Percentiles rank a stretch among this genome's conserved stretches.
These are phyloP conservation scores for Rhabdornis inornatus DNA, from an alignment of 2,113 vertebrate genomes.

Conservation along the genomic window DNA sequence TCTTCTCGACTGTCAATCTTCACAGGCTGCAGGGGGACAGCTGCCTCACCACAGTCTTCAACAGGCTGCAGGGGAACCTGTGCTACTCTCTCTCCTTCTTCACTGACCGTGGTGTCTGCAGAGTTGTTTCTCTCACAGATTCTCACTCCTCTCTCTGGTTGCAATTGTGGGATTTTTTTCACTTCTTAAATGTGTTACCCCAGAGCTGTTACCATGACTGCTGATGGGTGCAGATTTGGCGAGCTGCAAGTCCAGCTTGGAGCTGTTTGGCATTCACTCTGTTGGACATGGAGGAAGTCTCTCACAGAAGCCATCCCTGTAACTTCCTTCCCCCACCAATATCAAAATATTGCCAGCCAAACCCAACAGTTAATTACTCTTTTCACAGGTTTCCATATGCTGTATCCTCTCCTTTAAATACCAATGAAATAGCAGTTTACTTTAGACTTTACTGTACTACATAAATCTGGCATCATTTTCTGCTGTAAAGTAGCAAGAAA, in stretches of 20 bases:
- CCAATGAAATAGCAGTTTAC: not conserved
- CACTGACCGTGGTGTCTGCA: not conserved
- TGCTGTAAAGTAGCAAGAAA: not conserved
- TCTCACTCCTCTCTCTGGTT: not conserved
- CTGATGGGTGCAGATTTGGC: not conserved
- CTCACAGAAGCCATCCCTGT: not conserved
- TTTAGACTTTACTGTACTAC: not conserved
- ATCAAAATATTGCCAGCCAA: not conserved
- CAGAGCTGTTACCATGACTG: not conserved
- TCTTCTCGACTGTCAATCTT: not conserved
- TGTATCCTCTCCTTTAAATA: not conserved
- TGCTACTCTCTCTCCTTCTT: not conserved
- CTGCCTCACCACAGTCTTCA: not conserved
- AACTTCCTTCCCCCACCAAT: not conserved
- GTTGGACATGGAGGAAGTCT: not conserved
- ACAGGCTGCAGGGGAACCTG: not conserved
- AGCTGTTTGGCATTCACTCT: not conserved
- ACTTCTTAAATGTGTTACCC: not conserved
- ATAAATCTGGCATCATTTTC: not conserved
- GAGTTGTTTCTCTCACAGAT: not conserved
- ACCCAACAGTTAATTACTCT: not conserved
- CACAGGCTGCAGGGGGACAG: not conserved
- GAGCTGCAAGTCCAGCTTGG: not conserved
- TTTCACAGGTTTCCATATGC: not conserved
- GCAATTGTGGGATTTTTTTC: not conserved